Conservation (phyloP, 2,888 invertebrate genomes). For the Odontothrips loti region DNA sequence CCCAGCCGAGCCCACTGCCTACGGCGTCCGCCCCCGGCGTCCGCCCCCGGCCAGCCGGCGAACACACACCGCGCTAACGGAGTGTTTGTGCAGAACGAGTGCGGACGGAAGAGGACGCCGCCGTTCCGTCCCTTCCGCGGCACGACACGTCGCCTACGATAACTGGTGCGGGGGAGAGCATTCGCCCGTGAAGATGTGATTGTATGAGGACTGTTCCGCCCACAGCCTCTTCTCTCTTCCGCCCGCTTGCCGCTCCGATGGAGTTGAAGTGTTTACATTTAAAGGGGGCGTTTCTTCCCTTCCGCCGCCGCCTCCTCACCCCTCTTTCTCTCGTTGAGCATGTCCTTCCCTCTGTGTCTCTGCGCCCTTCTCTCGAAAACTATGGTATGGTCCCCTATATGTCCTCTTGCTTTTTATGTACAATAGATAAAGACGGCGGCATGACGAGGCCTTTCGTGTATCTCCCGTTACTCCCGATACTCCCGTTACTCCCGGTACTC, state of each 20-base stretch:
- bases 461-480: no score
- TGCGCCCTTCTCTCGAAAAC: neutral
- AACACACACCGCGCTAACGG: neutral
- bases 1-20: no score
- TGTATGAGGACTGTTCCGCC: neutral
- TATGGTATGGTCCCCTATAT: no score
- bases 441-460: no score
- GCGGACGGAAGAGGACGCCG: neutral
- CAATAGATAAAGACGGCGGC: no score
- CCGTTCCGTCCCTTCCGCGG: neutral
- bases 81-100: neutral
- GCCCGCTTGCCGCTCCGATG: neutral
- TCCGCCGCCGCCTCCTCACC: neutral
- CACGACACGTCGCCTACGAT: neutral
- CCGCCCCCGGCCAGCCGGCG: neutral
- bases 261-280: constrained; percentile 1
- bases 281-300: constrained; percentile 9
- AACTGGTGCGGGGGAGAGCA: neutral
- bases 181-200: constrained; percentile 2
- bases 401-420: no score
- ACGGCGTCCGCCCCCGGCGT: neutral
- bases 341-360: neutral
- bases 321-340: neutral
- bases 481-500: no score
- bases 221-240: neutral